Evolutionary conservation across 2,888 invertebrate genomes (phyloP), one percentile per base, ranked within the genome.

Genomic region (Himalopsyche anomala): DNA sequence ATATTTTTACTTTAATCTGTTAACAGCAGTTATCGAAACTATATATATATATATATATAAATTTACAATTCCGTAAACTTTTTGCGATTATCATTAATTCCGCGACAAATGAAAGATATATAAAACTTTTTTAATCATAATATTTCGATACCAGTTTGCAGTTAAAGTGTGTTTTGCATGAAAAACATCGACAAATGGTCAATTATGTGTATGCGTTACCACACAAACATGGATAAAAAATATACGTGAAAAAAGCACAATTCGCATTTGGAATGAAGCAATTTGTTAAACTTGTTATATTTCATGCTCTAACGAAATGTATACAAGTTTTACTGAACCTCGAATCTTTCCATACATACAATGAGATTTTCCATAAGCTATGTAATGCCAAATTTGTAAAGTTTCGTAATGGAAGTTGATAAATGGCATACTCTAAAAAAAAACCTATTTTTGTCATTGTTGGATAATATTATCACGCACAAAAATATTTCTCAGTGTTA

Each of bases 161-260:
- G 51, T 28, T 19, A 62, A 56, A 62, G 62, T 62, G 62, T 62
- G 19, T 28, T 4, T 15, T 19, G 62, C 11, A 19, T 62, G 62
- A 28, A 62, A 62, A 62, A 62, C 62, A 62, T 62, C 62, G 62
- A 62, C 62, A 62, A 62, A 62, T 62, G 62, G 62, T 62, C 62
- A 62, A 62, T 62, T 62, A 62, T n/a, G 62, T 62, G 62, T 28
- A 28, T 62, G 19, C 62, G 6, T 28, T 19, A 28, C 62, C 62
- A 62, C 62, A 19, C 9, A 62, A 9, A 28, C 62, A 62, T 19
- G 19, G 4, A n/a, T 9, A 11, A 62, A 62, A 62, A 62, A 28
- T 62, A 62, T 6, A 62, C 19, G 8, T 11, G 28, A 62, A 19
- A 9, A 19, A 19, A 19, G 28, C 62, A 62, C 51, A 19, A 62